A percentile compares a stretch with the other conserved stretches of the same genome.
Evolutionary conservation across 2,797 vertebrate species (phyloP).

Genomic region (Periparus ater): DNA sequence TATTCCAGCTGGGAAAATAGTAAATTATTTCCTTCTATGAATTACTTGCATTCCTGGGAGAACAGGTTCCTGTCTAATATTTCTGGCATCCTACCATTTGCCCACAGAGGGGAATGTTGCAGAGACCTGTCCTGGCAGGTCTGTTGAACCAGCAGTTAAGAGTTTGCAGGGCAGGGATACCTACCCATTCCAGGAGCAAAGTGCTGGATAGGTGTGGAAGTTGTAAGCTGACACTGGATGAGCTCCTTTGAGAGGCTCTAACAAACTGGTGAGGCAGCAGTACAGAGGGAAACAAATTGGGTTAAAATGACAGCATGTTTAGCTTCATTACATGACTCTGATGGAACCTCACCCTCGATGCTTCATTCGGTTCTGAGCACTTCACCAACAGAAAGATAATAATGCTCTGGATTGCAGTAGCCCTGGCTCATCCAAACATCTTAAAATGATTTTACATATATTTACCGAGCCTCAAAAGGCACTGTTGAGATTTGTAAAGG

Average conservation of each 20-base stretch:
- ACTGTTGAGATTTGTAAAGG: not conserved
- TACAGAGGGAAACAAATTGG: conserved; percentile 66
- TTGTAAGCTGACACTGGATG: conserved; percentile 56
- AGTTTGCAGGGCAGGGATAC: conserved; percentile 71
- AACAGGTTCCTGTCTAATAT: conserved; percentile 79
- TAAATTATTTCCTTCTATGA: conserved; percentile 76
- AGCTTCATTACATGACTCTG: conserved; percentile 56
- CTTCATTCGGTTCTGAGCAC: conserved; percentile 63
- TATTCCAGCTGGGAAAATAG: conserved; percentile 65
- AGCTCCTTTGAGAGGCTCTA: conserved; percentile 64
- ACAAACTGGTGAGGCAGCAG: conserved; percentile 66
- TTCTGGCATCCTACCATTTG: conserved; percentile 69
- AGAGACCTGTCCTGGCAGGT: conserved; percentile 78
- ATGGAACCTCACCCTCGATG: conserved; percentile 51
- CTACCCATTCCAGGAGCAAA: conserved; percentile 58
- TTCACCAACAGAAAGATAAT: conserved; percentile 53
- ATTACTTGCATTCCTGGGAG: conserved; percentile 78
- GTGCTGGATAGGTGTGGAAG: conserved; percentile 56
- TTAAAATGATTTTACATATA: not conserved
- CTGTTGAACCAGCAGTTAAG: conserved; percentile 68
- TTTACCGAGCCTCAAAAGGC: conserved; percentile 39
- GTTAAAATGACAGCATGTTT: conserved; percentile 57
- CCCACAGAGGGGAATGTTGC: conserved; percentile 69
- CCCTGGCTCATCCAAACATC: conserved; percentile 53
- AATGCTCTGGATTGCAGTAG: conserved; percentile 47